Conservation (phyloP, 1,140 invertebrate genomes). For the Hyles vespertilio region DNA sequence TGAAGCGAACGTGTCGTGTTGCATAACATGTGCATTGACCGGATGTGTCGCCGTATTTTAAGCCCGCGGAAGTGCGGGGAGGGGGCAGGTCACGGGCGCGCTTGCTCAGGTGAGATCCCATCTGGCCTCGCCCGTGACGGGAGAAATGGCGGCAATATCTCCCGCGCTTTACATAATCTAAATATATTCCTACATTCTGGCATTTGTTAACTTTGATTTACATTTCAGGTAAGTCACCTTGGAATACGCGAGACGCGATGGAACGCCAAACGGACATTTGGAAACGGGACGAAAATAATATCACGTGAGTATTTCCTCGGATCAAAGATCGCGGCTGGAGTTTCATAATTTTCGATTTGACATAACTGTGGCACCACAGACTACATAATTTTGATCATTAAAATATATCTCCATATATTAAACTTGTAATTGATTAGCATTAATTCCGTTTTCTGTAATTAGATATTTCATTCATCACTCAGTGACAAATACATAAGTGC, state of each 20-base stretch:
- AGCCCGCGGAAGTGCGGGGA: constrained; percentile 2
- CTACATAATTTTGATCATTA: no score
- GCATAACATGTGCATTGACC: background rate
- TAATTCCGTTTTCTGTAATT: no score
- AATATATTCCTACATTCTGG: background rate
- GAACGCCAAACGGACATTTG: constrained; percentile 23
- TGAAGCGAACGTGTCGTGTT: background rate
- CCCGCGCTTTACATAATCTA: background rate
- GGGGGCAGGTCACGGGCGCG: constrained; percentile 15
- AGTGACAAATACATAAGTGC: no score
- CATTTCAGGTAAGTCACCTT: constrained; percentile 59
- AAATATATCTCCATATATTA: no score
- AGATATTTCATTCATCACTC: no score
- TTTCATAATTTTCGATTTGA: background rate
- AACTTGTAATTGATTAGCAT: no score
- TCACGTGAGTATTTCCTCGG: constrained; percentile 27
- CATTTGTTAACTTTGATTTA: constrained; percentile 15
- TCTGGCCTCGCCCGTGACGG: background rate
- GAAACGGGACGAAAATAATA: constrained; percentile 12
- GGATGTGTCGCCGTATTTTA: constrained; percentile 7
- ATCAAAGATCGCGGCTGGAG: constrained; percentile 6
- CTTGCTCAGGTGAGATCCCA: constrained; percentile 11
- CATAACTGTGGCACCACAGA: background rate
- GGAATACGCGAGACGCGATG: constrained; percentile 12
- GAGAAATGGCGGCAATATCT: constrained; percentile 5